Evolutionary conservation across 2,113 vertebrate genomes (phyloP), one percentile per base, ranked within the genome.

Genomic region (Axis porcinus): DNA sequence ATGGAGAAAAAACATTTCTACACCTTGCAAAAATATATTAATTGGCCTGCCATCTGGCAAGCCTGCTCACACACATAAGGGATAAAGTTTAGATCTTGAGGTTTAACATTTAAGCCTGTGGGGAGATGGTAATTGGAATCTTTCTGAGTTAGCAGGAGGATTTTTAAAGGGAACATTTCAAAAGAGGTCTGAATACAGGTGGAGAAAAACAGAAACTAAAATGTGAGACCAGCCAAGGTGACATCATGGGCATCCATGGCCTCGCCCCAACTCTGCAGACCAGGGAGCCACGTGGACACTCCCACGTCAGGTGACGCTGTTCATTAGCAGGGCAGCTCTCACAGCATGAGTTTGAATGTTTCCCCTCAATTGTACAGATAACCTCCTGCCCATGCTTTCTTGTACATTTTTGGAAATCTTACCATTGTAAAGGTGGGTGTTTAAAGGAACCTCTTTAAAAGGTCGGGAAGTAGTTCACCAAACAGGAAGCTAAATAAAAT

Each of bases 11-110:
- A 96, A 83, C 64, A 97, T 93, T 94, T 94, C 95, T 90, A 91
- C 97, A 97, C 93, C 97, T 98, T 97, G 95, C 95, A 97, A 98
- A 97, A 98, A 89, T 97, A 95, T 97, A 98, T 96, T 98, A 97
- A 98, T 97, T 97, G 97, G 95, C 86, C 89, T 96, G 89, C 95
- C 97, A 98, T 97, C 97, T 98, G 97, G 97, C 89, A 95, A 97
- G 91, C 70, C 93, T 93, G 93, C 74, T 96, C 91, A 97, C 52
- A 93, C 76, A 82, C 95, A 97, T 79, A 97, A 94, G 92, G 95
- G 96, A 97, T 95, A 95, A 92, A 95, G 97, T 98, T 93, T 94
- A 95, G 91, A 96, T 70, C 95, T 87, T 93, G 70, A 98, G 79
- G 96, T 92, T 97, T 97, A 97, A 97, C 96, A 98, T 98, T 96